These are phyloP conservation scores for Stenurella melanura DNA, from an alignment of 2,888 invertebrate genomes.

Conservation along the genomic window DNA sequence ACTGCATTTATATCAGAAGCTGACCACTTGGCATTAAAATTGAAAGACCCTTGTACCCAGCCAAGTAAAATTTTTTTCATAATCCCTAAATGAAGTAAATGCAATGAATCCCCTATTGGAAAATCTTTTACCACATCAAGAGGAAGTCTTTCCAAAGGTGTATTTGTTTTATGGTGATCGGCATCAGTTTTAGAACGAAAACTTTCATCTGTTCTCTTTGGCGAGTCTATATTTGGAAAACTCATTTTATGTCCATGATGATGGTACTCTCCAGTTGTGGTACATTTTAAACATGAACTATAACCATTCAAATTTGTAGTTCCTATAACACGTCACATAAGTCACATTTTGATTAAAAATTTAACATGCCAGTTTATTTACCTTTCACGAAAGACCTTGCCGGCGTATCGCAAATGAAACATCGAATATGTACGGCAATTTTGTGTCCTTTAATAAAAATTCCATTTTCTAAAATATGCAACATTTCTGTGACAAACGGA, in stretches of 20 bases:
- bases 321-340: not conserved
- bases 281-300: not conserved
- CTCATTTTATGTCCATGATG: not conserved
- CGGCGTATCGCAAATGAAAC: slow-evolving; percentile 53
- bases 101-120: not conserved
- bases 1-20: not conserved
- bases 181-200: not conserved
- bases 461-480: slow-evolving; percentile 23
- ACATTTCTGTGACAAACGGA: slow-evolving; percentile 43
- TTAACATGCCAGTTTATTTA: slow-evolving; percentile 24
- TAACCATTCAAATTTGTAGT: not conserved
- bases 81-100: not conserved
- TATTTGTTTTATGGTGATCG: not conserved
- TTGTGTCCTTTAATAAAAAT: not conserved
- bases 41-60: not conserved
- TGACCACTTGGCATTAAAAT: not conserved
- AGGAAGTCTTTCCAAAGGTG: not conserved
- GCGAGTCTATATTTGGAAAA: not conserved
- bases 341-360: not conserved
- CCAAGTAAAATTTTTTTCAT: not conserved
- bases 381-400: slow-evolving; percentile 54
- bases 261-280: not conserved
- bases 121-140: not conserved
- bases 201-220: not conserved
- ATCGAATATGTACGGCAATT: slow-evolving; percentile 42